A percentile compares a stretch with the other conserved stretches of the same genome.
phyloP scores from a whole-genome alignment of 1,140 invertebrate species.

The Dreissena rostriformis region DNA sequence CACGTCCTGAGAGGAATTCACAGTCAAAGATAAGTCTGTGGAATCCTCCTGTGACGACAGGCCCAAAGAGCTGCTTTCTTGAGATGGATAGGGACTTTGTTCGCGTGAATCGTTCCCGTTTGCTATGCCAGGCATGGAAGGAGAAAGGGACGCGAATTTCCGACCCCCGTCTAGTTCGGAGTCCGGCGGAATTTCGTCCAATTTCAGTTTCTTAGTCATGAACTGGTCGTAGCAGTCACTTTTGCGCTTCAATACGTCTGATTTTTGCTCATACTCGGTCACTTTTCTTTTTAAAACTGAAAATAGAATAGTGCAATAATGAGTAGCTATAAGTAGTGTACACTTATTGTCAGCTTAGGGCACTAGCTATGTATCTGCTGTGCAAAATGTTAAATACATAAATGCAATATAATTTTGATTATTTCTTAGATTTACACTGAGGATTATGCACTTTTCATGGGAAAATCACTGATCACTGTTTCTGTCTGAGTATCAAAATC shows the following conservation, averaged over 20 bases:
- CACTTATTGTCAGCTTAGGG: no score
- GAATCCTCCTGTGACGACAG: neutral
- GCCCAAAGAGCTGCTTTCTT: constrained; percentile 18
- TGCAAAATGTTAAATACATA: neutral
- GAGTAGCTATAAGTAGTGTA: neutral
- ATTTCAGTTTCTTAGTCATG: constrained; percentile 48
- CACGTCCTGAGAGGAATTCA: no score
- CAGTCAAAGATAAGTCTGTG: neutral
- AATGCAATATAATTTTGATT: no score
- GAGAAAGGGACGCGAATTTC: neutral
- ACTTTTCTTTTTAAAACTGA: constrained; percentile 52
- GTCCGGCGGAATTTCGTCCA: constrained; percentile 31
- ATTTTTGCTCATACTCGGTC: constrained; percentile 48
- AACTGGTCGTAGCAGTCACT: constrained; percentile 50
- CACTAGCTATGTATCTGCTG: no score
- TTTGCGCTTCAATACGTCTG: constrained; percentile 47
- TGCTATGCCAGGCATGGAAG: neutral
- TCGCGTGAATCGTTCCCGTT: constrained; percentile 9
- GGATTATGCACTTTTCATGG: neutral
- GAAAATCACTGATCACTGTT: neutral
- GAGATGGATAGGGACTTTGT: constrained; percentile 20
- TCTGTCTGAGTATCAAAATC: no score
- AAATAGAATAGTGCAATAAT: neutral
- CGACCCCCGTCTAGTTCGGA: neutral
- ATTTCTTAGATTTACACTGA: neutral